Evolutionary conservation across 2,113 vertebrate genomes (phyloP), one percentile per base, ranked within the genome.

Genomic region (Bostrychus sinensis): DNA sequence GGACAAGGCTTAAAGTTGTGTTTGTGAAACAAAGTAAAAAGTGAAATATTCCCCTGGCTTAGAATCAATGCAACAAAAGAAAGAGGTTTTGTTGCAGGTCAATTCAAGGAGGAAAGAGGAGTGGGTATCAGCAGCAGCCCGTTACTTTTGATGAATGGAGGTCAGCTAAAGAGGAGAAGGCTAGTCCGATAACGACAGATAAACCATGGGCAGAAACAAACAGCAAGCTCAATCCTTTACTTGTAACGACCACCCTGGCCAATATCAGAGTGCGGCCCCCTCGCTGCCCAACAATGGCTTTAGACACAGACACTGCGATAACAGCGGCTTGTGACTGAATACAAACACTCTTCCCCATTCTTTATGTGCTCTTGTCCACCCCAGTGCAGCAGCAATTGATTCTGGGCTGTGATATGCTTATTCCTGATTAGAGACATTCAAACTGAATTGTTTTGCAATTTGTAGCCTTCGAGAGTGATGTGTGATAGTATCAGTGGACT

Each of bases 141-240:
- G 57, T 66, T 78, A 75, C 72, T 71, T 70, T 38, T 81, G 77
- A 81, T 84, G 56, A 75, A 84, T 85, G 63, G 66, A 75, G 61
- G 78, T 73, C 53, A 41, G 62, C 22, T 17, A 1, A 54, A 28
- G 46, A 66, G 69, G 51, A 69, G 71, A 72, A 75, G 73, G 65
- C 36, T 25, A 37, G 30, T 37, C 36, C 34, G 77, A 88, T 81
- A 77, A 84, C 32, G 16, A 59, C 46, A 53, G 68, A 85, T 63
- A 62, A 72, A 74, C 58, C 12, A 2, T 2, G 20, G 19, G 28
- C 25, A 66, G 62, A 78, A 59, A 74, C 65, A 80, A 77, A 66
- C 66, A 57, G 26, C 62, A 16, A 48, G 53, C 50, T 76, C 62
- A 51, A 22, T 83, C 42, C 45, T 73, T 78, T 72, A 61, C 61